A percentile compares a stretch with the other conserved stretches of the same genome.
Evolutionary conservation across 1,140 invertebrate species (phyloP).

Genomic region (Hylaeus anthracinus): DNA sequence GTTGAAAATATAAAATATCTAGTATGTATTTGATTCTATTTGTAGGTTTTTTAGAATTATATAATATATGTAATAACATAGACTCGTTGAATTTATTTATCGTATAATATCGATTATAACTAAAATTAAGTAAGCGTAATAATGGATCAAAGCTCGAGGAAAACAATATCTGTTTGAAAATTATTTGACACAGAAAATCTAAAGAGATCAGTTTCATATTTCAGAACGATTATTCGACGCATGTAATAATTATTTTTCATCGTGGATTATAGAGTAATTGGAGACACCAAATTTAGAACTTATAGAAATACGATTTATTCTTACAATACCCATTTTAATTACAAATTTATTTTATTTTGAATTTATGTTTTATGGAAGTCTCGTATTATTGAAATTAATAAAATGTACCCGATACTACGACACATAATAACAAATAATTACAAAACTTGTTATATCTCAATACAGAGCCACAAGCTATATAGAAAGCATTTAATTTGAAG

Average conservation of each 20-base stretch:
- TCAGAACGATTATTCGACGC: constrained; percentile 62
- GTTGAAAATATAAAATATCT: background rate
- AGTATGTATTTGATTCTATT: constrained; percentile 11
- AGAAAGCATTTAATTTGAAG: constrained; percentile 6
- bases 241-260: constrained; percentile 29
- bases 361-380: constrained; percentile 49
- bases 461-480: constrained; percentile 62
- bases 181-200: constrained; percentile 24
- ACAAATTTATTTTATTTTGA: constrained; percentile 66
- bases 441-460: constrained; percentile 39
- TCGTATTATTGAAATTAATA: constrained; percentile 43
- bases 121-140: background rate
- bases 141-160: constrained; percentile 6
- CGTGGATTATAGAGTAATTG: constrained; percentile 46
- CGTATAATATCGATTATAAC: constrained; percentile 2
- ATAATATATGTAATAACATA: constrained; percentile 1
- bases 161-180: constrained; percentile 23
- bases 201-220: constrained; percentile 63
- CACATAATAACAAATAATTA: constrained; percentile 48
- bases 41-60: constrained; percentile 12
- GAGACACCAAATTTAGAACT: constrained; percentile 65
- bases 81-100: constrained; percentile 25
- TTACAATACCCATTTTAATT: constrained; percentile 71
- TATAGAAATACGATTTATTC: constrained; percentile 76
- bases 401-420: constrained; percentile 39